Conservation (phyloP, 1,140 invertebrate species). For the Brachionus sp. region DNA sequence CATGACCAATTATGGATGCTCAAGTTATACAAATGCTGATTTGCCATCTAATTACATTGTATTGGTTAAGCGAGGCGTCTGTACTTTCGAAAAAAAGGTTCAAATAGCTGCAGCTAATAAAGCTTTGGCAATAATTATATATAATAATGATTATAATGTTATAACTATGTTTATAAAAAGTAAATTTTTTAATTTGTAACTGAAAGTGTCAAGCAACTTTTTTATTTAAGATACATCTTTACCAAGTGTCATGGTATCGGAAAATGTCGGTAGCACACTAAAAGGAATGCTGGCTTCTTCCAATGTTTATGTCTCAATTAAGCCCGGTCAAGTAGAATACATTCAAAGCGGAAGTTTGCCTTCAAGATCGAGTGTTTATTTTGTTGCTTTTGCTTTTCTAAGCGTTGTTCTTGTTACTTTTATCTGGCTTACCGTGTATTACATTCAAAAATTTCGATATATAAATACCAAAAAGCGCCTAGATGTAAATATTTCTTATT, state of each 20-base stretch:
- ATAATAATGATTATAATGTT: slow-evolving; percentile 18
- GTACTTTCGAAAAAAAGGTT: slow-evolving; percentile 24
- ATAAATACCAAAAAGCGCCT: not conserved
- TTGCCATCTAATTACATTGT: slow-evolving; percentile 6
- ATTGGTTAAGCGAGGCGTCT: slow-evolving; percentile 12
- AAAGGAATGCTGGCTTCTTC: not conserved
- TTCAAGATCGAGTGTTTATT: slow-evolving; percentile 30
- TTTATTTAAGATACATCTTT: slow-evolving; percentile 2
- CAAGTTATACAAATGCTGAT: not conserved
- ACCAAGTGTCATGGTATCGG: slow-evolving; percentile 9
- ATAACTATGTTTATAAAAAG: slow-evolving; percentile 29
- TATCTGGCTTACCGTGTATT: slow-evolving; percentile 33
- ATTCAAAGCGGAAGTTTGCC: not conserved
- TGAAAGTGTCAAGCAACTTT: not conserved
- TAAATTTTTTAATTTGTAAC: not conserved
- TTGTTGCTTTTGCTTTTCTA: slow-evolving; percentile 33
- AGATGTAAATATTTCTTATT: not conserved
- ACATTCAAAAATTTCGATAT: slow-evolving; percentile 39
- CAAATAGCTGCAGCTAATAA: not conserved
- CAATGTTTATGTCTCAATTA: not conserved
- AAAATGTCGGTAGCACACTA: not conserved
- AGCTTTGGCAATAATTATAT: not conserved
- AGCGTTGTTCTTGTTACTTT: slow-evolving; percentile 33
- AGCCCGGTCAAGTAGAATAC: not conserved
- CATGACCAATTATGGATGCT: not conserved